phyloP scores from a whole-genome alignment of 2,888 invertebrate species.

The Papilio gigon region DNA sequence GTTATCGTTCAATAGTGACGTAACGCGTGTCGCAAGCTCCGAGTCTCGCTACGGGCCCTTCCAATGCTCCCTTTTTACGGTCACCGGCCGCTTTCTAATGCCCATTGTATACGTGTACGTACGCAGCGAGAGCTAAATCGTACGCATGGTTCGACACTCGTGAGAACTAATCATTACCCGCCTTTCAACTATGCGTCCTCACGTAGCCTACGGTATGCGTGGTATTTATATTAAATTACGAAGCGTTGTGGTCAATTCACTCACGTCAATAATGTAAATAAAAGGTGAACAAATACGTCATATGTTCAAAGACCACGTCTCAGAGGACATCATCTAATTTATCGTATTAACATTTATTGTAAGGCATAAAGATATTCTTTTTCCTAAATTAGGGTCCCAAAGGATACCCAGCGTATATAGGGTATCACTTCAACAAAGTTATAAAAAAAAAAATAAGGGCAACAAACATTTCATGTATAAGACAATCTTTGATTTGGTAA shows the following conservation, averaged over 20 bases:
- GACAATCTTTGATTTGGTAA: background rate
- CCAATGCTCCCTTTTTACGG: constrained; percentile 78
- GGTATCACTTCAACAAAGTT: background rate
- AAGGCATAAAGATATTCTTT: too few relatives aligned
- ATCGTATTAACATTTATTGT: too few relatives aligned
- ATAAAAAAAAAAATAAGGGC: background rate
- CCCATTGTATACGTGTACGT: constrained; percentile 76
- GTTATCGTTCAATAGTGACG: constrained; percentile 71
- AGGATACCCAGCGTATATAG: too few relatives aligned
- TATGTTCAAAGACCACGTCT: too few relatives aligned
- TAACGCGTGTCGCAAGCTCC: constrained; percentile 73
- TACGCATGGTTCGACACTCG: constrained; percentile 70
- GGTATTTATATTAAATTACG: background rate
- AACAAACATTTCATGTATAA: background rate
- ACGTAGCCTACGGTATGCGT: constrained; percentile 19
- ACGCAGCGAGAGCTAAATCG: constrained; percentile 63
- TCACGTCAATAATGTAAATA: too few relatives aligned
- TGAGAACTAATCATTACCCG: constrained; percentile 64
- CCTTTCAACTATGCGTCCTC: constrained; percentile 57
- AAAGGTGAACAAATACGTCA: too few relatives aligned
- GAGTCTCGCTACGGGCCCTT: constrained; percentile 59
- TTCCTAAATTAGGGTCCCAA: too few relatives aligned
- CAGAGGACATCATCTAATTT: too few relatives aligned
- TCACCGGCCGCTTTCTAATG: constrained; percentile 78
- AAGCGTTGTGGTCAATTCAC: background rate